Base-by-base conservation (phyloP, 2,113 vertebrate species). In the Suncus etruscus region DNA sequence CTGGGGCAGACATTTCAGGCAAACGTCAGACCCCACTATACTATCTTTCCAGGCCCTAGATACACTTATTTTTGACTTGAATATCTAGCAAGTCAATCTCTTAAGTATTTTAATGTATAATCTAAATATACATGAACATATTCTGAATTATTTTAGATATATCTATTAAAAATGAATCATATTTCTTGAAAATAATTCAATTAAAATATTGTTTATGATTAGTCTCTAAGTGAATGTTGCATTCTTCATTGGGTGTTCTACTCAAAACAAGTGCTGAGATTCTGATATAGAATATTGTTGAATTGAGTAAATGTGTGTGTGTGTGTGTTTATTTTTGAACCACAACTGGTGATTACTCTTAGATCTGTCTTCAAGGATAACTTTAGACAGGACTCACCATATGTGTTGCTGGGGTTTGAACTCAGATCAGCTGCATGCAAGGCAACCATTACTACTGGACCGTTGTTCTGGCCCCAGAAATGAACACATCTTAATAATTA, bases 231-330 rank as follows among this genome's bases (percentile, higher is more conserved):
- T 87, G 47, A 89, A 24, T 27, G 31, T 54, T 70, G 2, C 31
- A 92, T 27, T 9, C 12, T 6, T 29, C 11, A 51, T 32, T 85
- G 86, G 48, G 66, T 68, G 66, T 25, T 8, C 27, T 29, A 54
- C 18, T 54, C 54, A 54, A 54, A 54, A 54, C 54, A 54, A 54
- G 66, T n/a, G 66, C 27, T 11, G 16, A 69, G n/a, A 85, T 18
- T 76, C 73, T 47, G 24, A 50, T 25, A 48, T 32, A 8, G 18
- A 9, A 1, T 75, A 89, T 86, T 70, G 32, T 80, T 79, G 81
- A 91, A 78, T 82, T 90, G 85, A 91, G 76, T 24, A 94, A 94
- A 87, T 54, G 39, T 39, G 39, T 39, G 39, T 39, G 39, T 39
- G 39, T 39, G 39, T 39, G 39, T 39, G 39, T 39, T 39, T 39